Percentiles rank a stretch among this genome's conserved stretches.
Evolutionary conservation across 2,797 vertebrate genomes (phyloP).

Genomic region (Steatocranus sp.): DNA sequence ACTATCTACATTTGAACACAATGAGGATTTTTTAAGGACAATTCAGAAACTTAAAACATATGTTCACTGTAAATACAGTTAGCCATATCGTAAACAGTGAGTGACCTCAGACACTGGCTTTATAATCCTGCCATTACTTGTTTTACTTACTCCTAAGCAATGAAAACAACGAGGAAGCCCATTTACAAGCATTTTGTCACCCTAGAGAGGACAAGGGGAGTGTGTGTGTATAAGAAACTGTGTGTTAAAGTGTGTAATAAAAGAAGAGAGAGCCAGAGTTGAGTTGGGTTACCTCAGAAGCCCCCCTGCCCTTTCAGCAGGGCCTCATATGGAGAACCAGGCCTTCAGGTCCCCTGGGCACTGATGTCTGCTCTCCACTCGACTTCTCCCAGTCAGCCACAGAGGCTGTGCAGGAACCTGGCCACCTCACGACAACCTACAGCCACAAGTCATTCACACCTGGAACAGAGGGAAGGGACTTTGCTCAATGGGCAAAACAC

Average conservation of each 20-base stretch:
- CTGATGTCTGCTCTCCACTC: conserved; percentile 70
- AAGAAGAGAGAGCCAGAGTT: background rate
- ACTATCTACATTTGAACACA: background rate
- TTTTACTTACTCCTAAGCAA: background rate
- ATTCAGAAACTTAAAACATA: background rate
- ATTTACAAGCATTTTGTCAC: background rate
- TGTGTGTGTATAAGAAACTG: background rate
- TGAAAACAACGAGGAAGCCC: background rate
- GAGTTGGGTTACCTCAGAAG: conserved; percentile 72
- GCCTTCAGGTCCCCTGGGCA: conserved; percentile 71
- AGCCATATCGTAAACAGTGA: background rate
- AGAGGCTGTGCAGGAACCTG: conserved; percentile 68
- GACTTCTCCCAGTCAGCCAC: conserved; percentile 71
- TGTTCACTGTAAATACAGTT: background rate
- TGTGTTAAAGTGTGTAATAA: background rate
- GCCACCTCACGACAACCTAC: conserved; percentile 67
- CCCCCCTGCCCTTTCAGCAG: conserved; percentile 79
- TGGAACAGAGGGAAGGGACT: conserved; percentile 66
- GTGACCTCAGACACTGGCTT: background rate
- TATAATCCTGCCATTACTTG: background rate
- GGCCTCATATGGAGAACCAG: conserved; percentile 77
- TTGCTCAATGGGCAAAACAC: conserved; percentile 40
- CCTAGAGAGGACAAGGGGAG: background rate
- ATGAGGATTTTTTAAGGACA: background rate
- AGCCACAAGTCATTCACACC: conserved; percentile 77